Base-by-base conservation (phyloP, 2,888 invertebrate species). In the Drosophila subquinaria region DNA sequence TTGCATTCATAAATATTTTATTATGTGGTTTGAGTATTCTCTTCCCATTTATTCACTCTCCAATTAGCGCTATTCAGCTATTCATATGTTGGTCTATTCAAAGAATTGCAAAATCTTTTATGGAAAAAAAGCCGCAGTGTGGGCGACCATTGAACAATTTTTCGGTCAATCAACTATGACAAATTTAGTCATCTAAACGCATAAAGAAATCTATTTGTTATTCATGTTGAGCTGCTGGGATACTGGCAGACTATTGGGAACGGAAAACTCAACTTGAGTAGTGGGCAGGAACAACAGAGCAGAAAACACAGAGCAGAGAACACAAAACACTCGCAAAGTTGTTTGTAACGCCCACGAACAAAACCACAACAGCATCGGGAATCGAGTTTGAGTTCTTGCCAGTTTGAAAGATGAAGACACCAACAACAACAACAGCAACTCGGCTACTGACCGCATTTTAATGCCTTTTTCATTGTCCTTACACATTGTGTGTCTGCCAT, bases 381-480 rank as follows among this genome's bases (percentile, higher is more conserved):
- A 8, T 30, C n/a, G 30, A 13, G 20, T 13, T 1, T 15, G 30
- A 30, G 30, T 30, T 33, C 38, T 8, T n/a, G 38, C 0, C 6
- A 36, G 36, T 36, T 36, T 5, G 35, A 13, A 11, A 4, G 33
- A 20, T n/a, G 9, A n/a, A 23, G 35, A 17, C 40, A 13, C 33
- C 38, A 33, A 30, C 56, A 27, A 27, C 27, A 27, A 27, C 27
- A 27, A 30, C 30, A 30, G 1, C 30, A 33, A 30, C 57, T 48
- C 48, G 13, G 47, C 27, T 55, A 70, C 73, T 81, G 89, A 82
- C 90, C 89, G 72, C 83, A 80, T 77, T 90, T 86, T 90, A 90
- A 88, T 90, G 85, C 73, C 77, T 82, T 88, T 85, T 85, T 88
- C 89, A 85, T 90, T 88, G 89, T 82, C 71, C 73, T 73, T 70